Evolutionary conservation across 2,797 vertebrate species (phyloP), one percentile per base, ranked within the genome.

Genomic region (Buceros bicornis): DNA sequence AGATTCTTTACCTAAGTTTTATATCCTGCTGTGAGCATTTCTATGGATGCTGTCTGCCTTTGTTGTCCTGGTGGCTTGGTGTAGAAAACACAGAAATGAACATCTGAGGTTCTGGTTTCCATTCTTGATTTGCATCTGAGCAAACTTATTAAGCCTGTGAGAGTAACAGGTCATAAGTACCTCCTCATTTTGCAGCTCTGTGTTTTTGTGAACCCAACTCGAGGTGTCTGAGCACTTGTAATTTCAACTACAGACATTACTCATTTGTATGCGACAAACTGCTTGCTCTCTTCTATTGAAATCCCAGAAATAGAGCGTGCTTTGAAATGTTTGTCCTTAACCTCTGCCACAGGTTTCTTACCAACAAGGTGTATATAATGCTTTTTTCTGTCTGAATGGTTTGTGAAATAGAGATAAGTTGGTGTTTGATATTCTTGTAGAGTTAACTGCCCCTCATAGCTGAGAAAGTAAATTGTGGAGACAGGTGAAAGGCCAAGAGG

Each of bases 261-360:
- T 84, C 35, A 19, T 76, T 62, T 1, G 5, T 84, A 66, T 22
- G 35, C 25, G 1, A 24, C 1, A 4, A 69, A 35, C 37, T 58
- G 22, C 61, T 84, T 62, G 12, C 13, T 79, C 50, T 76, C 29
- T 72, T 50, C 62, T 76, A 31, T 69, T 69, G 70, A 61, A 84
- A 82, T 79, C 29, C 31, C 70, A 82, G 77, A 90, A 82, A 37
- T 33, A 48, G 15, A 72, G 8, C 13, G 43, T 1, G 3, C 43
- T 88, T 82, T 90, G 62, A 66, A 62, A 93, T 70, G 28, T 76
- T 82, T 90, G 50, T 87, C 73, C 80, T 89, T 90, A 87, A 84
- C 51, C 56, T 92, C 62, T 95, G 83, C 25, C 51, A 66, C 16
- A 28, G 21, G 25, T 66, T 94, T 89, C 78, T 79, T 62, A 66